Base-by-base conservation (phyloP, 2,888 invertebrate genomes). In the Euclidia mi region DNA sequence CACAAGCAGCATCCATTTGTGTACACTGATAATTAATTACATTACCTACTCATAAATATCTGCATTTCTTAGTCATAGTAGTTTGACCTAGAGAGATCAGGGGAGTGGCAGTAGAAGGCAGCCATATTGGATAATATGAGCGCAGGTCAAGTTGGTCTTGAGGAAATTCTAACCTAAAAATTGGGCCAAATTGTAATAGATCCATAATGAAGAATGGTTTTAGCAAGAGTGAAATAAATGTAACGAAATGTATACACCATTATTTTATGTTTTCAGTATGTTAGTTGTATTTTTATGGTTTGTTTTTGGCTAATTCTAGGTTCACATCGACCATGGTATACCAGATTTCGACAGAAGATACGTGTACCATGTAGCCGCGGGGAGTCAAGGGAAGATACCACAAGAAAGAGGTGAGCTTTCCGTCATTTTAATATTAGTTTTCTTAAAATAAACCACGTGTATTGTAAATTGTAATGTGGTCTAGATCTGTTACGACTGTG, bases 311-410 rank as follows among this genome's bases (percentile, higher is more conserved):
- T 29, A 17, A 31, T 50, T 4, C 12, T 68, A 92, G 92, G 84
- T 87, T 0, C 91, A 90, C 67, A 87, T 88, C 43, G 94, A 93
- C 37, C 90, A 89, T 61, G 85, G 90, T 28, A 93, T 94, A 63
- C 86, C 95, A 31, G 96, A 96, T 71, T 95, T 95, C 47, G 95
- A 95, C 57, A 88, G 95, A 37, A 89, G 95, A 28, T 95, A 95
- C 75, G 95, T 95, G 61, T 95, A 95, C 82, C 95, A 95, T 79
- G 95, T 96, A 65, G 94, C 95, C 0, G 95, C 93, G 7, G 94
- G 92, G 46, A 94, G 92, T 64, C 95, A 94, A 63, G 92, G 92
- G 48, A 95, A 94, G 73, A 94, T 94, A 61, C 92, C 92, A 40
- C 94, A 94, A 56, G 94, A 95, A 78, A 88, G 93, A 83, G 94